Evolutionary conservation across 2,797 vertebrate species (phyloP).

Genomic region (Nannoperca obscura): DNA sequence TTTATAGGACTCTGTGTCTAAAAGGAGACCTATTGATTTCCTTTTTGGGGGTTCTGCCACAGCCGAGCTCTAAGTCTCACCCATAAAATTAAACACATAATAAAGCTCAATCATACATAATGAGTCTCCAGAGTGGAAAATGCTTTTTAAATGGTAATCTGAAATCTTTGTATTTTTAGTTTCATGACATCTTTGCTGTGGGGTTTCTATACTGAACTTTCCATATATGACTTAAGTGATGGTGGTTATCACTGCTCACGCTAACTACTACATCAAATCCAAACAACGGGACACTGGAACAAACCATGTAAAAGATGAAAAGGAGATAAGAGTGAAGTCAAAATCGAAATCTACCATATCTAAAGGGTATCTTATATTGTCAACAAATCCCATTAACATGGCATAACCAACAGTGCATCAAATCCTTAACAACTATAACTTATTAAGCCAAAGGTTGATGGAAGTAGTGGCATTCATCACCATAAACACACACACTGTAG

Average conservation of each 20-base stretch:
- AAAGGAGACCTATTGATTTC: slow-evolving; percentile 79
- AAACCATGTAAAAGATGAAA: background rate
- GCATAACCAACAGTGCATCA: background rate
- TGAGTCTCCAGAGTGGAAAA: slow-evolving; percentile 22
- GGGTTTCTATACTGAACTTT: background rate
- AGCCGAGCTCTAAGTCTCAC: slow-evolving; percentile 44
- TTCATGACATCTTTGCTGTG: background rate
- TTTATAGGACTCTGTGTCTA: slow-evolving; percentile 76
- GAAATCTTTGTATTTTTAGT: background rate
- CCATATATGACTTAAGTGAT: too few species aligned
- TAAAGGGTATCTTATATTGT: background rate
- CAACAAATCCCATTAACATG: background rate
- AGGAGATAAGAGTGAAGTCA: background rate
- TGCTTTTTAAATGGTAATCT: background rate
- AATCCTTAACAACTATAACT: too few species aligned
- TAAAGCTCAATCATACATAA: slow-evolving; percentile 55
- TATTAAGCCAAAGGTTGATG: too few species aligned
- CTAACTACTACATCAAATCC: background rate
- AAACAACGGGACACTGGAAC: background rate
- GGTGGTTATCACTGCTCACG: background rate
- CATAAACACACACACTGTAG: too few species aligned
- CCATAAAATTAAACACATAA: slow-evolving; percentile 54
- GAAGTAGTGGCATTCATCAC: background rate
- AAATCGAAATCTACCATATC: background rate
- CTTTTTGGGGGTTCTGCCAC: slow-evolving; percentile 67